Percentiles rank a stretch among this genome's conserved stretches.
Conservation (phyloP, 2,113 vertebrate genomes). For the Mesocricetus auratus region DNA sequence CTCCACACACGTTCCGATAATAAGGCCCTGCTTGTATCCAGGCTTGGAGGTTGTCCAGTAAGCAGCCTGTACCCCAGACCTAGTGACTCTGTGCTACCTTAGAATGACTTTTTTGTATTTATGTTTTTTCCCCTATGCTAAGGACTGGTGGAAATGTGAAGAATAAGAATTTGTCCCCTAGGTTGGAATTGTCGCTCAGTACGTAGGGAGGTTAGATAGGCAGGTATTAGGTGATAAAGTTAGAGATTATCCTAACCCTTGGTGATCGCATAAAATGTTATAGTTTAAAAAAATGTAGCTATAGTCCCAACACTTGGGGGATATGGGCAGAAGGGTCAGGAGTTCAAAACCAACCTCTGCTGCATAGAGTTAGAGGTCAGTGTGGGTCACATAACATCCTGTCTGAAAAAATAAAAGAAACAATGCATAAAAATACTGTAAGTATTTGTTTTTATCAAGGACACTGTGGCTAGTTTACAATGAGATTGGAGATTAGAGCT, state of each 20-base stretch:
- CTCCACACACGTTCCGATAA: too few species aligned
- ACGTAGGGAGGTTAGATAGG: neutral
- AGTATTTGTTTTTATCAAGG: neutral
- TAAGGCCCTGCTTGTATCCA: neutral
- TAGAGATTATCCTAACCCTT: neutral
- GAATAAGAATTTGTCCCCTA: conserved; percentile 1
- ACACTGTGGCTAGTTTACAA: neutral
- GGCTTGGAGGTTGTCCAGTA: neutral
- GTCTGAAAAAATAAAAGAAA: neutral
- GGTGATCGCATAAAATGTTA: neutral
- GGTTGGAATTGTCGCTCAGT: neutral
- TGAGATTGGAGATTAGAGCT: neutral
- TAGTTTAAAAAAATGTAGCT: neutral
- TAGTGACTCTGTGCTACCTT: neutral
- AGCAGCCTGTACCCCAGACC: neutral
- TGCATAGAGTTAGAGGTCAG: neutral
- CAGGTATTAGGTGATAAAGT: neutral
- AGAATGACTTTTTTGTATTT: conserved; percentile 10
- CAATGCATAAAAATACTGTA: neutral
- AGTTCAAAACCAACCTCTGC: neutral
- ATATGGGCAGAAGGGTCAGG: neutral
- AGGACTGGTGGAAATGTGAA: neutral
- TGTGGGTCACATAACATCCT: neutral
- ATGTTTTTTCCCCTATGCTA: neutral
- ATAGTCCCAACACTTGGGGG: neutral